Evolutionary conservation across 1,140 invertebrate genomes (phyloP).

Genomic region (Drosophila murphyi): DNA sequence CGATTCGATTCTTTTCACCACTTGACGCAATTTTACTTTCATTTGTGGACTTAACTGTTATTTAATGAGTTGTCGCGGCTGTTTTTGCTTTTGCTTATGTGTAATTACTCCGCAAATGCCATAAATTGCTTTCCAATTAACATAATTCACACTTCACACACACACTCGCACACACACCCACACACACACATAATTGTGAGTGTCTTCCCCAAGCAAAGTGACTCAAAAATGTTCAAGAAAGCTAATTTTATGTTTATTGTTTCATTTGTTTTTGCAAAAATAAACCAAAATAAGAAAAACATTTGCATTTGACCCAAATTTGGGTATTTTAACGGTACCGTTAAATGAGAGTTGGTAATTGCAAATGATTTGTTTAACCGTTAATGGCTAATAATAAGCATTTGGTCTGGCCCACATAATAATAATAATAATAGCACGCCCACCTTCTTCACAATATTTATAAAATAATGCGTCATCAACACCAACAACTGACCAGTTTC

Average conservation of each 20-base stretch:
- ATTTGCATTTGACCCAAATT: slow-evolving; percentile 32
- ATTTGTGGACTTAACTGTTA: slow-evolving; percentile 64
- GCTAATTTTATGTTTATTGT: slow-evolving; percentile 1
- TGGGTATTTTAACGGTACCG: neutral
- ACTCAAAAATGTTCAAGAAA: slow-evolving; percentile 24
- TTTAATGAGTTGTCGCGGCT: slow-evolving; percentile 56
- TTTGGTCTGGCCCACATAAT: slow-evolving; percentile 10
- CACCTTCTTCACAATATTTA: slow-evolving; percentile 5
- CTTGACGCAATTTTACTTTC: slow-evolving; percentile 64
- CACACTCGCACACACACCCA: neutral
- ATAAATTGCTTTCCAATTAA: slow-evolving; percentile 75
- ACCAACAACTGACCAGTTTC: slow-evolving; percentile 36
- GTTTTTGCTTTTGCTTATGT: neutral
- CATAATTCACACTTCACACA: slow-evolving; percentile 69
- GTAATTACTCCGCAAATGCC: slow-evolving; percentile 57
- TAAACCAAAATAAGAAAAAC: neutral
- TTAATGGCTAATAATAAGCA: slow-evolving; percentile 25
- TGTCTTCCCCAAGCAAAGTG: slow-evolving; percentile 13
- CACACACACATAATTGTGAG: slow-evolving; percentile 11
- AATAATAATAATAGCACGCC: slow-evolving; percentile 1
- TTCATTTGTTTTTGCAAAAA: slow-evolving; percentile 31
- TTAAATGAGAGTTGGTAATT: slow-evolving; percentile 32
- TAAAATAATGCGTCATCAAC: slow-evolving; percentile 26
- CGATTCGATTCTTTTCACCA: slow-evolving; percentile 28
- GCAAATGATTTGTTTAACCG: slow-evolving; percentile 37